Evolutionary conservation across 1,140 invertebrate species (phyloP).

Genomic region (Drosophila orena): DNA sequence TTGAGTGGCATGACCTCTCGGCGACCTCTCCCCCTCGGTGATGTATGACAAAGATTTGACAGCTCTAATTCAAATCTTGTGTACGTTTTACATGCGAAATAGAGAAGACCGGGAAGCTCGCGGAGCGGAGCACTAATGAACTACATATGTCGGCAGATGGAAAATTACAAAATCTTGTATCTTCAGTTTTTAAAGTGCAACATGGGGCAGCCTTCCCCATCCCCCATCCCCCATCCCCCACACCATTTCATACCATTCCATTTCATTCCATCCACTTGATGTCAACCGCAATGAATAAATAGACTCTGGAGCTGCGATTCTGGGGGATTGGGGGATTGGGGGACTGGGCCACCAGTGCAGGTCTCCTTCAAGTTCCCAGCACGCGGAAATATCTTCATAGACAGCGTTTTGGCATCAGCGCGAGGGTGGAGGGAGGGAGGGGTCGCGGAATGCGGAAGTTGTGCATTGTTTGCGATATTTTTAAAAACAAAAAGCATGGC

Average conservation of each 20-base stretch:
- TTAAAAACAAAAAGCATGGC: conserved; percentile 34
- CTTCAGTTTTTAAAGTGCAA: conserved; percentile 51
- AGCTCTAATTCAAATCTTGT: conserved; percentile 81
- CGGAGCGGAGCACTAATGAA: conserved; percentile 60
- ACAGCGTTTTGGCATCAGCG: conserved; percentile 13
- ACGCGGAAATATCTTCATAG: conserved; percentile 43
- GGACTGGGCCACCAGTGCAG: conserved; percentile 61
- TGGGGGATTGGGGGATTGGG: conserved; percentile 28
- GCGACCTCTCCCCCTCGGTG: conserved; percentile 20
- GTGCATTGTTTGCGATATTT: conserved; percentile 60
- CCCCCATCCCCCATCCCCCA: too few relatives aligned
- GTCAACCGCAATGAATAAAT: conserved; percentile 65
- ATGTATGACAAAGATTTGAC: conserved; percentile 80
- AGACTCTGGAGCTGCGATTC: conserved; percentile 24
- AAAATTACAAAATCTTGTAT: conserved; percentile 76
- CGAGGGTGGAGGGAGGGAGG: neutral
- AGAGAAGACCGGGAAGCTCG: conserved; percentile 23
- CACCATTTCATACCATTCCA: neutral
- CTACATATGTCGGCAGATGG: conserved; percentile 80
- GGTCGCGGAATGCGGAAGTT: conserved; percentile 54
- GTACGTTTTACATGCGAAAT: conserved; percentile 64
- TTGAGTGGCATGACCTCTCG: conserved; percentile 65
- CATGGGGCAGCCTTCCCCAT: conserved; percentile 6
- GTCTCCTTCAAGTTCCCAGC: conserved; percentile 16
- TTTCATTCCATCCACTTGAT: conserved; percentile 42